Base-by-base conservation (phyloP, 53 echinoderm and acorn worm species). In the Glandiceps talaboti region DNA sequence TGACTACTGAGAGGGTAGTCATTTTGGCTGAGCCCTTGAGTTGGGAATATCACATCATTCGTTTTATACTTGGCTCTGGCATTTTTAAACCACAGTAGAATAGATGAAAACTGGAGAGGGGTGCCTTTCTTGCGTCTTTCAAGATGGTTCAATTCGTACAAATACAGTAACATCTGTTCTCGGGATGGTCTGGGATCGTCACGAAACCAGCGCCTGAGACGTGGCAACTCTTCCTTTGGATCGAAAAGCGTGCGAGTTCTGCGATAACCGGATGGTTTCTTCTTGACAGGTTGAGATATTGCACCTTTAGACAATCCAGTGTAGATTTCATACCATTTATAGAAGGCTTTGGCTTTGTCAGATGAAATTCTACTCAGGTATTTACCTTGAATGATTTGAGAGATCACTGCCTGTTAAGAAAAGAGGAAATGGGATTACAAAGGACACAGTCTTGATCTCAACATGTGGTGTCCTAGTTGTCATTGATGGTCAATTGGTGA, bases 21-120 rank as follows among this genome's bases (percentile, higher is more conserved):
- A 6, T 45, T 20, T 6, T 6, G 20, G 20, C 20, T 45, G 6
- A 45, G 6, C 6, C 20, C 20, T 45, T 20, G 64, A 45, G 6
- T 45, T 45, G 64, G 64, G 20, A 45, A 45, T 6, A 45, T 45
- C 6, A 45, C 6, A 45, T 45, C 64, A 45, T 45, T 45, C 6
- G 64, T 45, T 20, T 45, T 45, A 77, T 99, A 94, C 84, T 99
- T 99, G 14, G 93, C 99, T 28, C 99, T 76, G 32, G 99, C 99
- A 77, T 99, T 99, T 87, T 99, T 99, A 76, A 99, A 99, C 99
- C 99, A 99, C 79, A 99, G 91, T 28, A 89, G 87, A n/a, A 99
- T 91, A 27, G 99, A 99, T 1, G 99, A 91, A 85, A 93, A 99
- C 91, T 99, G 99, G n/a, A 99, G 84, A 26, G 91, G 91, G 32